Evolutionary conservation across 2,888 invertebrate species (phyloP), one percentile per base, ranked within the genome.

Genomic region (Patella depressa): DNA sequence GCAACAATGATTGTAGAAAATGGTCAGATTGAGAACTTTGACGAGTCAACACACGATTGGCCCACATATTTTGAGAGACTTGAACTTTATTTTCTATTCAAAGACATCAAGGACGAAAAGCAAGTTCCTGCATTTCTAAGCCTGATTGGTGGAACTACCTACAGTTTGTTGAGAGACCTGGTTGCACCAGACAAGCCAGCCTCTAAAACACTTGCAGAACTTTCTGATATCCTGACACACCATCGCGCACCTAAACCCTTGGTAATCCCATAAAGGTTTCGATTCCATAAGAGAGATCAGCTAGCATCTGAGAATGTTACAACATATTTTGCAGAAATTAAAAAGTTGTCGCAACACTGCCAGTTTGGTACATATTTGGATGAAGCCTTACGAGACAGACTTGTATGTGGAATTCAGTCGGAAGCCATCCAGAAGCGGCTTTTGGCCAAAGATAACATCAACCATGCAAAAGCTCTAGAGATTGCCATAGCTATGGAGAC

Each of bases 1-100:
- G 45, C 45, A 45, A 45, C 45, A 45, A 45, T 45, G 45, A 7
- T 7, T 45, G 45, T 45, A 45, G 45, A 45, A 45, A 45, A 45
- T 65, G n/a, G 65, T 65, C 65, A 65, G 14, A 65, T 65, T 65
- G n/a, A 65, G 65, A 65, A 65, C 24, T 65, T 65, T 65, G 59
- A 65, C 19, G 59, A 65, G 17, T 19, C 15, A 65, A 17, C 19
- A 65, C 19, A 65, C 14, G 19, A 65, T 24, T 65, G 65, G 65
- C 24, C 65, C 11, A 65, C 65, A 65, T 65, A 65, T 19, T 65
- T 65, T 65, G 65, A 19, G 7, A 65, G 65, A 24, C 65, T 19
- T 14, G 19, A 19, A 19, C 65, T 24, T n/a, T 24, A 19, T 65
- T 65, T 65, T 24, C n/a, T 65, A 11, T 65, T 24, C 14, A 65